These are phyloP conservation scores for Aplocera efformata DNA, from an alignment of 2,888 invertebrate species.

Conservation along the genomic window DNA sequence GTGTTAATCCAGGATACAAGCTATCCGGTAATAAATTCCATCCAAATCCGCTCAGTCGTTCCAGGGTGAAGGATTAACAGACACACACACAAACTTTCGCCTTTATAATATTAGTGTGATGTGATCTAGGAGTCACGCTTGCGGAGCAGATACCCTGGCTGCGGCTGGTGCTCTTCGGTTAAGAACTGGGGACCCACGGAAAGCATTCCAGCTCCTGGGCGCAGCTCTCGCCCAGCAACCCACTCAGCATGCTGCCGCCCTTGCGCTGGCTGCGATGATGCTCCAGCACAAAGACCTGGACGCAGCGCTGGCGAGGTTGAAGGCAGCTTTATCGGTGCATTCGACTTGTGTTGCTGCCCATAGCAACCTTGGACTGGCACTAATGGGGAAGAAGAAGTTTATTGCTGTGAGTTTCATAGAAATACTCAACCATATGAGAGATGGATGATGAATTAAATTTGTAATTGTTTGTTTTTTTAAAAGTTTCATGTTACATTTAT, in stretches of 20 bases:
- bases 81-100: too few species aligned
- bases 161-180: conserved; percentile 74
- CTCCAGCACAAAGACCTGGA: conserved; percentile 71
- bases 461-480: too few species aligned
- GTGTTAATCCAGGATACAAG: too few species aligned
- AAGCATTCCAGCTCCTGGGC: conserved; percentile 77
- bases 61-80: too few species aligned
- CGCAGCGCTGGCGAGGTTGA: conserved; percentile 71
- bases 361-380: conserved; percentile 62
- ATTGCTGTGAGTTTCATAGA: conserved; percentile 57
- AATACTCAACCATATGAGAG: too few species aligned
- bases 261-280: conserved; percentile 78
- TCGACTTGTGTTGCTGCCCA: conserved; percentile 70
- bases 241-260: conserved; percentile 68
- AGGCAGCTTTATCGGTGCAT: conserved; percentile 66
- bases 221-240: conserved; percentile 74
- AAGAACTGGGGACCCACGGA: conserved; percentile 68
- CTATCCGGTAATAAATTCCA: too few species aligned
- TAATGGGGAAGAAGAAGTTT: conserved; percentile 67
- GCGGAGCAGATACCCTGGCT: conserved; percentile 74
- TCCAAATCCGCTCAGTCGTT: too few species aligned
- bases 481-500: too few species aligned
- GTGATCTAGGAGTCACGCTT: conserved; percentile 47
- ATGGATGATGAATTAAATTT: too few species aligned
- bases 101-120: too few species aligned